phyloP scores from a whole-genome alignment of 2,888 invertebrate genomes.

The Acronicta alni region DNA sequence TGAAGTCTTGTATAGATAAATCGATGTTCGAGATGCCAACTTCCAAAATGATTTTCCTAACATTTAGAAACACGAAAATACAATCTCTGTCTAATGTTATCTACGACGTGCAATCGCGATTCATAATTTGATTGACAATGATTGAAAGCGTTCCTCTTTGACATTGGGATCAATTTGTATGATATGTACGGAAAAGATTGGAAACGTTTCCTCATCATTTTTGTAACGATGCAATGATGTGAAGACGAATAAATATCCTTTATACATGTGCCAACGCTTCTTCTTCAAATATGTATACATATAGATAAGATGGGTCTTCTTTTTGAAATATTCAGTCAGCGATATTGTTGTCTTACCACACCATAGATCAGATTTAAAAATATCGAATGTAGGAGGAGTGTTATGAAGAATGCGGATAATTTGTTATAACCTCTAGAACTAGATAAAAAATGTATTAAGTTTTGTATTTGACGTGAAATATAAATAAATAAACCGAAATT shows the following conservation, averaged over 20 bases:
- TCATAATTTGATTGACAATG: conserved; percentile 13
- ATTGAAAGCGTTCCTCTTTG: conserved; percentile 14
- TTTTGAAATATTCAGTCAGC: no score
- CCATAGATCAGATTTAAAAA: no score
- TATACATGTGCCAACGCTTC: not conserved
- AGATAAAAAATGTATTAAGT: no score
- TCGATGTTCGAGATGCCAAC: not conserved
- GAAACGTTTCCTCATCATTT: not conserved
- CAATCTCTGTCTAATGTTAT: not conserved
- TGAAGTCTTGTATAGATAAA: not conserved
- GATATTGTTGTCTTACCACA: no score
- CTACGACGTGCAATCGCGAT: not conserved
- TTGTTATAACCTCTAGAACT: no score
- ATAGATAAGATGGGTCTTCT: no score
- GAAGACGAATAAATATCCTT: conserved; percentile 1
- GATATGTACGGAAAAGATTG: conserved; percentile 8
- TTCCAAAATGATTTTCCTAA: not conserved
- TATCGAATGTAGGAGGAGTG: no score
- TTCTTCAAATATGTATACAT: not conserved
- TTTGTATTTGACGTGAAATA: no score
- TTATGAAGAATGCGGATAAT: no score
- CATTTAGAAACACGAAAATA: not conserved
- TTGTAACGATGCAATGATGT: not conserved
- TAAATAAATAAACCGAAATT: no score
- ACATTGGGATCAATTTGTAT: conserved; percentile 9